A percentile compares a stretch with the other conserved stretches of the same genome.
Evolutionary conservation across 1,140 invertebrate genomes (phyloP).

Genomic region (Zaprionus africanus): DNA sequence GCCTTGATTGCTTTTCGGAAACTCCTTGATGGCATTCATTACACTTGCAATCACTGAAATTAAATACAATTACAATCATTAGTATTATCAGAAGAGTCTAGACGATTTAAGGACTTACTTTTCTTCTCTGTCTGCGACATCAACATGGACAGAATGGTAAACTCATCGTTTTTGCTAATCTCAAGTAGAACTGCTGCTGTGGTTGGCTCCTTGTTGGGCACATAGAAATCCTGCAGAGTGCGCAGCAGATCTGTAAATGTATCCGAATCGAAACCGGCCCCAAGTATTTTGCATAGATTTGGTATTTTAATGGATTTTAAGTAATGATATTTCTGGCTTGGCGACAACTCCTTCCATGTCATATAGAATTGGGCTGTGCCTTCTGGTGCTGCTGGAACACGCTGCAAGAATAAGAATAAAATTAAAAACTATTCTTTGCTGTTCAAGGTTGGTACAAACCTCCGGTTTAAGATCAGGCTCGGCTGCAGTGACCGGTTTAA

Average conservation of each 20-base stretch:
- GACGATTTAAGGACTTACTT: slow-evolving; percentile 36
- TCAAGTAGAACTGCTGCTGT: slow-evolving; percentile 62
- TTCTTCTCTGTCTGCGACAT: slow-evolving; percentile 75
- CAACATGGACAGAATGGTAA: slow-evolving; percentile 69
- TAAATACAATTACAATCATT: background rate
- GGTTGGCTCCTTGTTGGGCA: slow-evolving; percentile 69
- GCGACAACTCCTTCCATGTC: slow-evolving; percentile 75
- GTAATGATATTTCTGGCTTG: slow-evolving; percentile 75
- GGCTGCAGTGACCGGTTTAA: background rate
- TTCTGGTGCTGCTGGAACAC: slow-evolving; percentile 57
- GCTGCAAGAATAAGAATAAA: slow-evolving; percentile 35
- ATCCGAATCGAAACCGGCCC: slow-evolving; percentile 76
- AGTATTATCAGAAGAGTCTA: background rate
- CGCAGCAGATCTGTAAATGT: slow-evolving; percentile 65
- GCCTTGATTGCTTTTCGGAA: slow-evolving; percentile 44
- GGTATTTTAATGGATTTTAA: slow-evolving; percentile 67
- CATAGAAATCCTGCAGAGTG: slow-evolving; percentile 69
- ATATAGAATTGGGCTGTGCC: slow-evolving; percentile 79
- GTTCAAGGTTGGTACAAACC: background rate
- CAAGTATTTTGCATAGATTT: slow-evolving; percentile 71
- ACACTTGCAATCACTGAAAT: slow-evolving; percentile 57
- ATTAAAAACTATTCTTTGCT: background rate
- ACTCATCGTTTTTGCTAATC: slow-evolving; percentile 71
- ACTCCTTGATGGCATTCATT: slow-evolving; percentile 50
- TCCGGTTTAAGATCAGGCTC: slow-evolving; percentile 8